A percentile compares a stretch with the other conserved stretches of the same genome.
These are phyloP conservation scores for Adelognathus sp. DNA, from an alignment of 2,888 invertebrate genomes.

Conservation along the genomic window DNA sequence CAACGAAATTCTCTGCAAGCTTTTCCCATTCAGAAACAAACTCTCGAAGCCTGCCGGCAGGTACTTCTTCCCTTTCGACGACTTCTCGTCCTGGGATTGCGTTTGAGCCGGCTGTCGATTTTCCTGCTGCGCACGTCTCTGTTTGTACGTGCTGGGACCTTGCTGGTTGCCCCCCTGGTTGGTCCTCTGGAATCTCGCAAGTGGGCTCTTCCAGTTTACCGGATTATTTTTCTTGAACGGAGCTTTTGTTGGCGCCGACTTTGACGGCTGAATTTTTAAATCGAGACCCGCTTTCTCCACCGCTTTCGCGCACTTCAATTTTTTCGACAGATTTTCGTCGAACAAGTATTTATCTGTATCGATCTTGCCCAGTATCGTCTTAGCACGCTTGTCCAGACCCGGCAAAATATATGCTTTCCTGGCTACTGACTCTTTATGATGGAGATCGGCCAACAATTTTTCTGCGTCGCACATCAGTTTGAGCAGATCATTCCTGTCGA, in stretches of 20 bases:
- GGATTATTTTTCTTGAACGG: constrained; percentile 1
- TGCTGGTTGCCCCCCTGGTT: constrained; percentile 35
- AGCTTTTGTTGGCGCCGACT: constrained; percentile 1
- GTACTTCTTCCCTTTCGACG: constrained; percentile 23
- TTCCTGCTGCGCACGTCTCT: constrained; percentile 24
- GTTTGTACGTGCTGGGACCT: neutral
- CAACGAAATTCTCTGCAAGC: constrained; percentile 21
- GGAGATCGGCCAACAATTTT: constrained; percentile 17
- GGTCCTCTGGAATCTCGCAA: constrained; percentile 6
- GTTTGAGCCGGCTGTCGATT: constrained; percentile 11
- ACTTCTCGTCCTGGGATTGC: constrained; percentile 26
- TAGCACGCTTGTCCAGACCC: constrained; percentile 17
- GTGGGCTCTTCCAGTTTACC: constrained; percentile 32
- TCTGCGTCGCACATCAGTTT: constrained; percentile 34
- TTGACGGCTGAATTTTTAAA: constrained; percentile 16
- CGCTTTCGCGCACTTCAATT: constrained; percentile 17
- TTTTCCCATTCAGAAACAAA: constrained; percentile 25
- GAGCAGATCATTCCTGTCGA: constrained; percentile 27
- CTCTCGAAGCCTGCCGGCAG: constrained; percentile 20
- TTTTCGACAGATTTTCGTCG: constrained; percentile 38
- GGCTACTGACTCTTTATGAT: constrained; percentile 16
- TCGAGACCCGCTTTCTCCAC: constrained; percentile 28
- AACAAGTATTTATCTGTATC: constrained; percentile 37
- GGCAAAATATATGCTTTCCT: constrained; percentile 34
- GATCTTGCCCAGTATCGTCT: constrained; percentile 16